These are phyloP conservation scores for Pseudochaenichthys georgianus DNA, from an alignment of 2,797 vertebrate species.

Conservation along the genomic window DNA sequence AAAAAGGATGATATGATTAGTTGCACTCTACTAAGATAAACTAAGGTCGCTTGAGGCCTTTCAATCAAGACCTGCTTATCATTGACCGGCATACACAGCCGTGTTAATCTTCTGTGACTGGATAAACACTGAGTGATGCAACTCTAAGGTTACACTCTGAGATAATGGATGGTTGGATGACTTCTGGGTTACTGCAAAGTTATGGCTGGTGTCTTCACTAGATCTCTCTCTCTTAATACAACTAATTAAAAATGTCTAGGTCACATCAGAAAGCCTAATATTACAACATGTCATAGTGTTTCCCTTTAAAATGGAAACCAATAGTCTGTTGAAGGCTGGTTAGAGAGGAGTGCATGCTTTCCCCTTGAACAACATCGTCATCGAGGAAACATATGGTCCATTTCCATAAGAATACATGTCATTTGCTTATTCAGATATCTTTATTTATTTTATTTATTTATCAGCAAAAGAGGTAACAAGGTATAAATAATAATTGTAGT, in stretches of 20 bases:
- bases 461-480: background rate
- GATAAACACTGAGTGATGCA: slow-evolving; percentile 37
- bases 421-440: background rate
- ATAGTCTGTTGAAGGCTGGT: background rate
- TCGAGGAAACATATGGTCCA: background rate
- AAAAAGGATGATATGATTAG: slow-evolving; percentile 51
- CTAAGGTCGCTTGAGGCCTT: slow-evolving; percentile 33
- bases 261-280: background rate
- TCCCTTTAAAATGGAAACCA: background rate
- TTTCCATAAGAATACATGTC: background rate
- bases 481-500: background rate
- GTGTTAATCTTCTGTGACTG: slow-evolving; percentile 49
- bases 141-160: slow-evolving; percentile 33
- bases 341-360: background rate
- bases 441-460: background rate
- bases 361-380: background rate
- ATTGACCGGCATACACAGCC: slow-evolving; percentile 43
- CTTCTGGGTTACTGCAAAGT: slow-evolving; percentile 14
- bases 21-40: slow-evolving; percentile 36
- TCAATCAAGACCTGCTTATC: slow-evolving; percentile 49
- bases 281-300: background rate
- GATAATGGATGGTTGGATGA: background rate
- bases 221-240: background rate
- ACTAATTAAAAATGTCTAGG: too few relatives aligned
- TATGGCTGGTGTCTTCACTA: background rate